Percentiles rank a stretch among this genome's conserved stretches.
These are phyloP conservation scores for Halcyon chelicuti DNA, from an alignment of 2,797 vertebrate species.

Conservation along the genomic window DNA sequence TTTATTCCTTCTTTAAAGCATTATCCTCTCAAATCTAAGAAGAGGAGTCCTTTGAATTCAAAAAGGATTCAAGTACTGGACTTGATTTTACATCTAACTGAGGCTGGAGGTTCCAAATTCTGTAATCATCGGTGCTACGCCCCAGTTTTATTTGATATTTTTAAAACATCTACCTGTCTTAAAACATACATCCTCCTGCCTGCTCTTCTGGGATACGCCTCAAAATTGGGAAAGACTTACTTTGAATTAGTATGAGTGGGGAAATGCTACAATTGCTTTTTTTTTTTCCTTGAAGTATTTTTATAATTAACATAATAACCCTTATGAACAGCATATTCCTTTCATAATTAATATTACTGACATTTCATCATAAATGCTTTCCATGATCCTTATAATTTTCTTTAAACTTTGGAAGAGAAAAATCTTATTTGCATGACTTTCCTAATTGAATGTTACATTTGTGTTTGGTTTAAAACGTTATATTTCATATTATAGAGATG, in stretches of 20 bases:
- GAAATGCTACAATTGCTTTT: slow-evolving; percentile 48
- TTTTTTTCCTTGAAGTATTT: slow-evolving; percentile 1
- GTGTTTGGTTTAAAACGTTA: slow-evolving; percentile 42
- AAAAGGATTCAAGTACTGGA: slow-evolving; percentile 26
- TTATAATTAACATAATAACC: neutral
- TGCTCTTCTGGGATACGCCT: neutral
- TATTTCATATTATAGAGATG: slow-evolving; percentile 49
- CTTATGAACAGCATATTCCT: slow-evolving; percentile 22
- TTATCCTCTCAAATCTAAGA: slow-evolving; percentile 45
- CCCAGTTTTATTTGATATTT: neutral
- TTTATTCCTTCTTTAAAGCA: slow-evolving; percentile 54
- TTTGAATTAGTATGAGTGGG: slow-evolving; percentile 31
- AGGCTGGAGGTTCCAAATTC: slow-evolving; percentile 62
- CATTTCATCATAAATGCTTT: slow-evolving; percentile 59
- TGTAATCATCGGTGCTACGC: neutral
- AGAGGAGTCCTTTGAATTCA: slow-evolving; percentile 11
- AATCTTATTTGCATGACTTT: slow-evolving; percentile 57
- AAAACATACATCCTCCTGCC: slow-evolving; percentile 26
- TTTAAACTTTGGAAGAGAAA: slow-evolving; percentile 32
- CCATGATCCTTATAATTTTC: slow-evolving; percentile 27
- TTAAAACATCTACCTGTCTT: neutral
- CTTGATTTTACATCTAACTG: neutral
- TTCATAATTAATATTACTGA: slow-evolving; percentile 66
- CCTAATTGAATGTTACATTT: slow-evolving; percentile 49
- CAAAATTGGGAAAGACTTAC: slow-evolving; percentile 15